Base-by-base conservation (phyloP, 2,888 invertebrate genomes). In the Resseliella maxima region DNA sequence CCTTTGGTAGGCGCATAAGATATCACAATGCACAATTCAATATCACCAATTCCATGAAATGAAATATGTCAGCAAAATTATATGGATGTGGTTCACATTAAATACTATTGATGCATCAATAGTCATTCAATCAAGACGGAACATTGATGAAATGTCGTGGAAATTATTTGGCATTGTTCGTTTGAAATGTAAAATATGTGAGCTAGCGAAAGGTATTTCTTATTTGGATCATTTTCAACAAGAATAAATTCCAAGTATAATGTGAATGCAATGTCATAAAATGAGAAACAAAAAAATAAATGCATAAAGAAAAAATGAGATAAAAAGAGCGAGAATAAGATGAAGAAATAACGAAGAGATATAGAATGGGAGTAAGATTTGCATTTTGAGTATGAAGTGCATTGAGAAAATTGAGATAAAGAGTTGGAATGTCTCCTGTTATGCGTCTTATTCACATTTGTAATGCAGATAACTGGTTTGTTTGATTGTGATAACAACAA, bases 401-500 rank as follows among this genome's bases (percentile, higher is more conserved):
- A 50, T 50, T 50, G 46, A 50, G 46, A n/a, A 24, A 59, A 59
- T 24, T n/a, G n/a, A n/a, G n/a, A 59, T 24, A 59, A 24, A 31
- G 31, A 72, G 3, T 2, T 31, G 72, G 72, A 72, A 72, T 72
- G 72, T 35, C 0, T 8, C 35, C 31, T 31, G 31, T 72, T 72
- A 15, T 72, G 59, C 72, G 35, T 31, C 0, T 72, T 31, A 72
- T 35, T 72, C 31, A 35, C 6, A 24, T 59, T 59, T 59, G 24
- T 59, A 59, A 10, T 59, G 59, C 59, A 59, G 18, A 59, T n/a
- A 59, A 59, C 59, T 59, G 12, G 59, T 50, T 59, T 31, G 72
- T 72, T 72, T 72, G 72, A 59, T 59, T 59, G 59, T 59, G 59
- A 72, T 72, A 72, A 31, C 72, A 35, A 27, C 31, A 72, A 72